phyloP scores from a whole-genome alignment of 2,113 vertebrate species.

The Pithys albifrons region DNA sequence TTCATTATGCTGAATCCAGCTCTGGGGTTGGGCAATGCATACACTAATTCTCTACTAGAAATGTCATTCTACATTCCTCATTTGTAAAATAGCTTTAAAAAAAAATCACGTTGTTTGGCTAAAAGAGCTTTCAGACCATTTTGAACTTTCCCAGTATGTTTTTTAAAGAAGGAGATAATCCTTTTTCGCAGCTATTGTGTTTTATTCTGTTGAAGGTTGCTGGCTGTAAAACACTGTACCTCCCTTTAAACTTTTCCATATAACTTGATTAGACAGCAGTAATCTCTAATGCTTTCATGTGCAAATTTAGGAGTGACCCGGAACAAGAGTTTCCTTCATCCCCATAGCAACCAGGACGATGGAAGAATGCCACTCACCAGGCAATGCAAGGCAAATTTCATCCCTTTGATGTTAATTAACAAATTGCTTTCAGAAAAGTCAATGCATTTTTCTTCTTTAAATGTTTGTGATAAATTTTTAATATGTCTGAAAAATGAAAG shows the following conservation, averaged over 20 bases:
- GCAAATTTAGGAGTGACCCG: conserved; percentile 82
- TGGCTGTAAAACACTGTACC: conserved; percentile 75
- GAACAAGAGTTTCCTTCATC: conserved; percentile 82
- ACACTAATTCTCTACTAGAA: conserved; percentile 72
- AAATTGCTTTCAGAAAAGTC: conserved; percentile 81
- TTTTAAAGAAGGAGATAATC: conserved; percentile 74
- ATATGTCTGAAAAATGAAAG: conserved; percentile 61
- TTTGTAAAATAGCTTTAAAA: conserved; percentile 52
- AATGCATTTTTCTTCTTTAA: conserved; percentile 75
- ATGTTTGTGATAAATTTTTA: conserved; percentile 79
- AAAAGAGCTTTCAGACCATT: conserved; percentile 61
- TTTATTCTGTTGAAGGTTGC: conserved; percentile 72
- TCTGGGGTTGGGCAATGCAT: conserved; percentile 60
- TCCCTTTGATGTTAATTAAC: conserved; percentile 86
- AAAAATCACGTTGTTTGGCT: conserved; percentile 35
- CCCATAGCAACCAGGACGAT: conserved; percentile 80
- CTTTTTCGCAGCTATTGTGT: conserved; percentile 70
- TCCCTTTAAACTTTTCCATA: conserved; percentile 81
- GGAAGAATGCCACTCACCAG: conserved; percentile 83
- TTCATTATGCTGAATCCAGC: conserved; percentile 69
- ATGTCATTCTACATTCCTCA: conserved; percentile 65
- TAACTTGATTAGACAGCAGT: conserved; percentile 85
- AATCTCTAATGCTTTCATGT: conserved; percentile 83
- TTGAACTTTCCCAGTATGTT: conserved; percentile 70
- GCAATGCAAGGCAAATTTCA: conserved; percentile 82